Evolutionary conservation across 2,797 vertebrate genomes (phyloP), one percentile per base, ranked within the genome.

Genomic region (Diglossa cyanea): DNA sequence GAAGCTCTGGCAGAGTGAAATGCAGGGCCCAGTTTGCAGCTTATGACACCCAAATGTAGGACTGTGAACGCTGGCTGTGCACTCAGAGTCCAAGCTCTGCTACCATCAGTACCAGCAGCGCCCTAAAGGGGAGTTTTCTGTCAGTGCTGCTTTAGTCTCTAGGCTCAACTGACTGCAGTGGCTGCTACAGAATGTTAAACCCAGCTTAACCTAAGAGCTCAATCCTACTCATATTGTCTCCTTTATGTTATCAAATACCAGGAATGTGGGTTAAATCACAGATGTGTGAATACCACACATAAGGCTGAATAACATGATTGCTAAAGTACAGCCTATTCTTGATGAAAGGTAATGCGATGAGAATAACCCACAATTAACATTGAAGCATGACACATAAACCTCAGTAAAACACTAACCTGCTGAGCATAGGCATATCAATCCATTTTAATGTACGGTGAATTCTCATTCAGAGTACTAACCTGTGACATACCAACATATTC

Each of bases 361-460:
- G 61, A 90, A 83, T 74, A 89, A 85, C 23, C 57, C 75, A 77
- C 68, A 85, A 94, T 65, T 95, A 92, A 85, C 71, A 79, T 15
- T 53, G 65, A 93, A 92, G 86, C 31, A 70, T 31, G 55, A 48
- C 33, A 72, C 39, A 72, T 62, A 92, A 88, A 73, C 75, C 23
- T 33, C 31, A 62, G 25, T 62, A 76, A 94, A 90, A 88, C 76
- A 76, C 45, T 39, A 90, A 79, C 30, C 60, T 70, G 44, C 47
- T 53, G 60, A 77, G 25, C 55, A 45, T 0, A 86, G 39, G 10
- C 23, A 50, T 48, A 70, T 42, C 82, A 92, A 83, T 87, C 53
- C 21, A 55, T 62, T 85, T 73, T 45, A 89, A 3, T 50, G 50
- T 55, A 66, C 9, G 17, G 18, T 67, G 60, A 81, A 55, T 82